Evolutionary conservation across 2,113 vertebrate genomes (phyloP).

Genomic region (Microtus montanus): DNA sequence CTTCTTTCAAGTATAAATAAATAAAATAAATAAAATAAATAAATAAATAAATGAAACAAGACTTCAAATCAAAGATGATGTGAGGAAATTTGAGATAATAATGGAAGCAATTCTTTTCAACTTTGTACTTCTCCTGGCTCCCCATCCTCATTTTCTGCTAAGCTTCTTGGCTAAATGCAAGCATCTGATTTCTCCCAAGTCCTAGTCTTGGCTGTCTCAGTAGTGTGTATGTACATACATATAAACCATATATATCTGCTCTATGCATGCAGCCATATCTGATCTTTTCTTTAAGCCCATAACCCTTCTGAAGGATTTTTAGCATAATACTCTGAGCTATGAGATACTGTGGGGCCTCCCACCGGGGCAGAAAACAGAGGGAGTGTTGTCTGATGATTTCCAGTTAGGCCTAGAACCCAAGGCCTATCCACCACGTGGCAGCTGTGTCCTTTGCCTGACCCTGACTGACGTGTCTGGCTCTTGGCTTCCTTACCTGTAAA

Average conservation of each 20-base stretch:
- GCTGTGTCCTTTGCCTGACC: background rate
- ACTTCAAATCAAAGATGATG: background rate
- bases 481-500: background rate
- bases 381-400: background rate
- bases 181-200: background rate
- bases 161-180: background rate
- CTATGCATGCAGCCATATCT: background rate
- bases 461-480: background rate
- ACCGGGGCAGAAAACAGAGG: background rate
- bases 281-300: background rate
- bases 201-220: background rate
- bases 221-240: background rate
- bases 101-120: background rate
- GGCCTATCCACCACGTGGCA: background rate
- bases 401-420: background rate
- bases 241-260: background rate
- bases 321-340: background rate
- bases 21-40: too few relatives aligned
- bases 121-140: background rate
- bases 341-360: background rate
- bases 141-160: background rate
- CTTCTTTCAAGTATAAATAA: background rate
- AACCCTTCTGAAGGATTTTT: background rate
- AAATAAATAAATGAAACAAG: background rate
- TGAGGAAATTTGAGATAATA: conserved; percentile 11